These are phyloP conservation scores for Saccostrea cuccullata DNA, from an alignment of 1,140 invertebrate genomes.

Conservation along the genomic window DNA sequence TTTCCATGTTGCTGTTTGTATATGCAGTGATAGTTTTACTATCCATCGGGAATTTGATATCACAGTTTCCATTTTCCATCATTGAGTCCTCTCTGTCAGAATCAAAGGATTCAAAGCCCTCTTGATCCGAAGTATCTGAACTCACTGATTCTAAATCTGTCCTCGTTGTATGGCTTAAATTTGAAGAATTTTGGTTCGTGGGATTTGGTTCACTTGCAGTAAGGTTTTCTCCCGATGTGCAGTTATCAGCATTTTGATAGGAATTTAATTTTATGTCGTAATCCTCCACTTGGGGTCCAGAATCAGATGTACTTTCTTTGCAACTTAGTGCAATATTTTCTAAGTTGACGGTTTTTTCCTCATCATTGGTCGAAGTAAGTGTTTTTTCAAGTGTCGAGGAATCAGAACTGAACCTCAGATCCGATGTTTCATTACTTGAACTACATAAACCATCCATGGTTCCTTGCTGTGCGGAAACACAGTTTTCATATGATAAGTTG, in stretches of 20 bases:
- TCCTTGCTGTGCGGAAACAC: conserved; percentile 11
- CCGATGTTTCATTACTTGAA: conserved; percentile 9
- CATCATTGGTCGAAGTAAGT: conserved; percentile 4
- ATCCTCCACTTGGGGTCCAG: conserved; percentile 18
- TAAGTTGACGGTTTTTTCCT: not conserved
- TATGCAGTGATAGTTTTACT: not conserved
- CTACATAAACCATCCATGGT: conserved; percentile 26
- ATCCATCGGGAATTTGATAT: conserved; percentile 23
- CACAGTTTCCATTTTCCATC: conserved; percentile 36
- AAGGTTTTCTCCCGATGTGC: conserved; percentile 18
- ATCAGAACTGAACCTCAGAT: conserved; percentile 21
- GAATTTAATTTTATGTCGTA: conserved; percentile 6
- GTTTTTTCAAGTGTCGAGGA: not conserved
- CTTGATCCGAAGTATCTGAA: conserved; percentile 14
- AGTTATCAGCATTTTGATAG: conserved; percentile 18
- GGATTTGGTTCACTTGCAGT: conserved; percentile 30
- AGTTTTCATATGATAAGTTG: conserved; percentile 39
- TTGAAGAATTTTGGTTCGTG: conserved; percentile 21
- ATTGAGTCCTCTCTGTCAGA: not conserved
- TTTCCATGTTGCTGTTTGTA: conserved; percentile 25
- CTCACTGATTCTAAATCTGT: conserved; percentile 1
- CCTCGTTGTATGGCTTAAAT: conserved; percentile 17
- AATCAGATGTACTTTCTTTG: conserved; percentile 19
- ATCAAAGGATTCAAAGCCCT: conserved; percentile 40
- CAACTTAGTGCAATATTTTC: not conserved